Base-by-base conservation (phyloP, 2,113 vertebrate species). In the Rallus limicola region DNA sequence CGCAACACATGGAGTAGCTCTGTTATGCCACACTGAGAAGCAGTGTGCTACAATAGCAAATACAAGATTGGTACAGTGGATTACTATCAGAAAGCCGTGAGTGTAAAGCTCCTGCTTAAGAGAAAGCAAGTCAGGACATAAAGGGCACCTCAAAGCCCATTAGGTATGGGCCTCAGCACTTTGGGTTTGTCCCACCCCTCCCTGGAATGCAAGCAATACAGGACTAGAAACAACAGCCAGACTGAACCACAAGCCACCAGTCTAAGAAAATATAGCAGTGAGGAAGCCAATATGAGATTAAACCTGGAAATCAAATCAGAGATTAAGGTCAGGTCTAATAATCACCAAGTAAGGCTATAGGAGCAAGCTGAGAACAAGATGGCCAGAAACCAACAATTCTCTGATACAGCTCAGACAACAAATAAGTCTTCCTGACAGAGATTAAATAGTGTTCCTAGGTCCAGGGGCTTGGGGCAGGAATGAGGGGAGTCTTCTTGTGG, bases 401-500 rank as follows among this genome's bases (percentile, higher is more conserved):
- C 34, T 3, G 0, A 7, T 0, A 34, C 2, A 31, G 9, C 20
- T 65, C 8, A 38, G 3, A 0, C 5, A 65, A 78, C 20, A 14
- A 19, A 4, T 1, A 1, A 67, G 3, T 4, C 4, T 48, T 85
- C 24, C 16, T 36, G 14, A 11, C 1, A n/a, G 31, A 79, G 25
- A 10, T 80, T 52, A 62, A 33, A n/a, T 7, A 34, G 11, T 80
- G 16, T 29, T 55, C 31, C 18, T 18, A 16, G 21, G 16, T 13
- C 24, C 4, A 8, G 3, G 2, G 40, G 3, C 26, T 29, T 44
- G 0, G 0, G 10, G 24, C 8, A 64, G 16, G 3, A 0, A 0
- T 2, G 8, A 21, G 5, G 28, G 38, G 13, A 56, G 24, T 11
- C 20, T 78, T 10, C 1, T 2, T 53, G 23, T 7, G 11, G 21